Evolutionary conservation across 2,113 vertebrate genomes (phyloP).

Genomic region (Zosterops hypoxanthus): DNA sequence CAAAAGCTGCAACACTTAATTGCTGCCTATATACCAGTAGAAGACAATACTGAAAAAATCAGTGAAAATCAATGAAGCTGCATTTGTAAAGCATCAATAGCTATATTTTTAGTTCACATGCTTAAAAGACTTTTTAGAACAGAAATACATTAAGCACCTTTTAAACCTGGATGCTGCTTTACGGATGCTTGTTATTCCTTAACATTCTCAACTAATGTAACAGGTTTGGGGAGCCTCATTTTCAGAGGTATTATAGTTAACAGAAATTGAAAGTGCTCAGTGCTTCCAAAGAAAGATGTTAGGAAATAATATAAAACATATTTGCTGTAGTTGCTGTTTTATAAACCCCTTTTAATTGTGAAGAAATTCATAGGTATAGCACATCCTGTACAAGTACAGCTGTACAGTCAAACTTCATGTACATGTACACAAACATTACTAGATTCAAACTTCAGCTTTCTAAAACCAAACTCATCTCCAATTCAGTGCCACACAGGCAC

Average conservation of each 20-base stretch:
- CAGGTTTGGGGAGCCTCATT: background rate
- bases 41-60: background rate
- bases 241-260: background rate
- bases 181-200: background rate
- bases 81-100: background rate
- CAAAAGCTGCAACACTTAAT: background rate
- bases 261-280: background rate
- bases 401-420: background rate
- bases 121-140: background rate
- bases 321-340: background rate
- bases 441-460: background rate
- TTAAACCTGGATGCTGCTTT: background rate
- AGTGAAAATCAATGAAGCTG: background rate
- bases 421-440: background rate
- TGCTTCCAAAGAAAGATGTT: background rate
- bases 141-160: background rate
- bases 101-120: background rate
- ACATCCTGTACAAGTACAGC: background rate
- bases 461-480: background rate
- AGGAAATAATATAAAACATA: background rate
- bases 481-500: background rate
- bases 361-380: background rate
- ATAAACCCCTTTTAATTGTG: background rate
- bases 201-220: background rate
- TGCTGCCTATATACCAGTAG: background rate